Conservation (phyloP, 2,888 invertebrate genomes). For the Napeogenes sylphis region DNA sequence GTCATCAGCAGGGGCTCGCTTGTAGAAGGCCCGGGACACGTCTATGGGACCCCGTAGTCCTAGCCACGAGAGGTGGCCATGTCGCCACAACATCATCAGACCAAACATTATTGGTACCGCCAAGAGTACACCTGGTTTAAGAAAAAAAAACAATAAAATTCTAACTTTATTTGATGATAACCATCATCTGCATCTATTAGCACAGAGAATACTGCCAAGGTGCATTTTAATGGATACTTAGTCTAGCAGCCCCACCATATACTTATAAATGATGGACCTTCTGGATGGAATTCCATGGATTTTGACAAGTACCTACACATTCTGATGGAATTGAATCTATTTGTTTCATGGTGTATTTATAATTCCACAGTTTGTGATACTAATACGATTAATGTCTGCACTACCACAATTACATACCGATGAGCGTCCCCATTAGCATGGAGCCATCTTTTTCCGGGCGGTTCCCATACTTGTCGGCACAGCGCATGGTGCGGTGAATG, state of each 20-base stretch:
- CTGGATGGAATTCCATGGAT: no score
- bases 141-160: conserved; percentile 1
- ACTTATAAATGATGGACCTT: no score
- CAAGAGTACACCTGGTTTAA: conserved; percentile 77
- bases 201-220: no score
- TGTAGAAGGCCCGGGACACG: conserved; percentile 84
- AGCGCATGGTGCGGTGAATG: conserved; percentile 78
- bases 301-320: no score
- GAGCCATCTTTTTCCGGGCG: conserved; percentile 83
- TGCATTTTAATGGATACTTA: neutral
- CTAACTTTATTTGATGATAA: neutral
- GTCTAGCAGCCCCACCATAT: no score
- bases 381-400: no score
- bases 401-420: conserved; percentile 58
- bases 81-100: conserved; percentile 79
- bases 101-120: conserved; percentile 82
- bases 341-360: no score
- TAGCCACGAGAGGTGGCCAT: conserved; percentile 80
- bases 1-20: conserved; percentile 79
- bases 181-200: no score
- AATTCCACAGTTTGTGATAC: no score
- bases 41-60: conserved; percentile 77
- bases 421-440: conserved; percentile 82
- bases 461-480: conserved; percentile 80
- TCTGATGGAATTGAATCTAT: neutral